Evolutionary conservation across 2,113 vertebrate genomes (phyloP).

Genomic region (Penelope pileata): DNA sequence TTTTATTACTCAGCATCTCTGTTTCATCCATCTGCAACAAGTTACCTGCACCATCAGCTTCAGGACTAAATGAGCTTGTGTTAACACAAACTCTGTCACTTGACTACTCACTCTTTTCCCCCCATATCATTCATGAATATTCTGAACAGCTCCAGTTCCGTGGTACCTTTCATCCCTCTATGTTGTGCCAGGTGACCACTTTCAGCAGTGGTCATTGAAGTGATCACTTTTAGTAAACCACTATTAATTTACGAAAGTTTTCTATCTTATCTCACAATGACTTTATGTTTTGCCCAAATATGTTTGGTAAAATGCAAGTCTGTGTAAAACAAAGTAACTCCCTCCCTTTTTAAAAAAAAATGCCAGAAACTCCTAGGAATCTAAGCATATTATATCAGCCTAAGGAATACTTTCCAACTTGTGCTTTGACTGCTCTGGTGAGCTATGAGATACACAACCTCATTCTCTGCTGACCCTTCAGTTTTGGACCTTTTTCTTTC

Average conservation of each 20-base stretch:
- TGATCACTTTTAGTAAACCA: neutral
- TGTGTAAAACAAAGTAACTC: neutral
- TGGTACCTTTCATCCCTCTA: neutral
- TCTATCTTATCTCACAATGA: neutral
- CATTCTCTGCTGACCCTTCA: neutral
- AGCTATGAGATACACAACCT: neutral
- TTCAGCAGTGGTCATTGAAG: neutral
- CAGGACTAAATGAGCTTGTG: neutral
- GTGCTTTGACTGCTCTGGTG: neutral
- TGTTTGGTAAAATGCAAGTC: too few relatives aligned
- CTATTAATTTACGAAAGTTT: neutral
- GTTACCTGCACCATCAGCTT: conserved; percentile 14
- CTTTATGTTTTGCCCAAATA: neutral
- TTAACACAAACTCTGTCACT: neutral
- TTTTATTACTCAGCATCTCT: conserved; percentile 4
- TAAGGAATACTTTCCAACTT: neutral
- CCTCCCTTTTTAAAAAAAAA: too few relatives aligned
- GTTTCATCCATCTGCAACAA: neutral
- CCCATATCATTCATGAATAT: neutral
- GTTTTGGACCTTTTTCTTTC: neutral
- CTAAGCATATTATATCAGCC: neutral
- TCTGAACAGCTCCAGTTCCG: neutral
- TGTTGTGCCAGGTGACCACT: neutral
- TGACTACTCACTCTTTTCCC: neutral
- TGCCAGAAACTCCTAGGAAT: neutral